Evolutionary conservation across 2,797 vertebrate genomes (phyloP).

Genomic region (Manis pentadactyla): DNA sequence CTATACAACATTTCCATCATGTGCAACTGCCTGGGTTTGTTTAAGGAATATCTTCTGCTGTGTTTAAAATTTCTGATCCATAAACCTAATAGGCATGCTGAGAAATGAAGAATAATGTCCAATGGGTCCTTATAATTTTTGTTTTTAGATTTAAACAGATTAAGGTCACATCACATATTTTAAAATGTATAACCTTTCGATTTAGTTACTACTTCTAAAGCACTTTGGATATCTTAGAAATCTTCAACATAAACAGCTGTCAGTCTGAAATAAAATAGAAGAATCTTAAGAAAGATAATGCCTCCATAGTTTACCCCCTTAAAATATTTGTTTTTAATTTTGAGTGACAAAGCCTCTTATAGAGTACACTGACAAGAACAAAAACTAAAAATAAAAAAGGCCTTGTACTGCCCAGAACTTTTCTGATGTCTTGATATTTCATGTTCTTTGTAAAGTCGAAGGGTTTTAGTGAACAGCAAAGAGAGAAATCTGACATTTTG

Average conservation of each 20-base stretch:
- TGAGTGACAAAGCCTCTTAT: constrained; percentile 46
- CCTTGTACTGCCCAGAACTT: constrained; percentile 52
- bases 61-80: constrained; percentile 62
- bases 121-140: constrained; percentile 76
- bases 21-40: constrained; percentile 63
- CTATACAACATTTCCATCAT: constrained; percentile 64
- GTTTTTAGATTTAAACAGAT: constrained; percentile 78
- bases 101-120: constrained; percentile 75
- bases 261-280: constrained; percentile 80
- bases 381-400: neutral
- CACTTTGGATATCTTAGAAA: constrained; percentile 72
- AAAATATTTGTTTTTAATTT: neutral
- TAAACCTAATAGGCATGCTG: constrained; percentile 65
- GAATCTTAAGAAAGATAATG: constrained; percentile 61
- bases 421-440: constrained; percentile 69
- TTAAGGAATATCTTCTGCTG: constrained; percentile 48
- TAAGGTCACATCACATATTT: constrained; percentile 78
- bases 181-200: constrained; percentile 82
- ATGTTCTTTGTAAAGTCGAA: constrained; percentile 59
- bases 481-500: constrained; percentile 1
- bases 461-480: constrained; percentile 63
- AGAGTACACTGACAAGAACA: constrained; percentile 58
- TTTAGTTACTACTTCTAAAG: constrained; percentile 81
- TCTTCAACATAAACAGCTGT: constrained; percentile 79
- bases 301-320: neutral